Evolutionary conservation across 2,113 vertebrate species (phyloP).

Genomic region (Scolopax mira): DNA sequence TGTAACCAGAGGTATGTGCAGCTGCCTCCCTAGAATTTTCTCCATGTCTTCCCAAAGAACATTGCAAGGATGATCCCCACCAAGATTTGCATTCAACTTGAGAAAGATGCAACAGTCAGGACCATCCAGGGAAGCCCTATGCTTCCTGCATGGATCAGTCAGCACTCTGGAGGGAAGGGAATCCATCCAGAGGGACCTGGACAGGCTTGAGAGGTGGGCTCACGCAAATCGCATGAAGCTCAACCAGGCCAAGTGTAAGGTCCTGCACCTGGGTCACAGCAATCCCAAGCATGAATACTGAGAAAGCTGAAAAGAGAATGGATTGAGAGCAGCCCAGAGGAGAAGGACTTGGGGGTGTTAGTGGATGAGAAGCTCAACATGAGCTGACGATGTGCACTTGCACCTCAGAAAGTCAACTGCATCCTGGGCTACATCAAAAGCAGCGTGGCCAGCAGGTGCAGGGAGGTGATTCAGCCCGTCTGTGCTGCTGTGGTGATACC

Average conservation of each 20-base stretch:
- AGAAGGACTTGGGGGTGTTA: not conserved
- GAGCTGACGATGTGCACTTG: not conserved
- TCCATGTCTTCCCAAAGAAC: not conserved
- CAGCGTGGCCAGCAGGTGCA: not conserved
- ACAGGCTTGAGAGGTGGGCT: not conserved
- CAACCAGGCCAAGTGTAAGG: not conserved
- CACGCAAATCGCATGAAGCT: not conserved
- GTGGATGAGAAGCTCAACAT: not conserved
- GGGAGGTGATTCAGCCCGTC: not conserved
- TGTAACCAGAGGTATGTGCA: not conserved
- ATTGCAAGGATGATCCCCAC: not conserved
- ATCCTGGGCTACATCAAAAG: not conserved
- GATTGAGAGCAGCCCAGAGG: not conserved
- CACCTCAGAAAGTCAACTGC: not conserved
- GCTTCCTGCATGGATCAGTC: not conserved
- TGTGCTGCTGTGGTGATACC: not conserved
- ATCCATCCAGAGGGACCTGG: not conserved
- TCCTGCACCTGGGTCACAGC: not conserved
- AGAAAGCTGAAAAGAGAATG: not conserved
- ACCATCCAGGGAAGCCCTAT: not conserved
- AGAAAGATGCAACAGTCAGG: not conserved
- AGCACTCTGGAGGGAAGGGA: not conserved
- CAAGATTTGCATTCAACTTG: not conserved
- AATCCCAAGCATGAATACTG: not conserved
- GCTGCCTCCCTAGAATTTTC: not conserved